Evolutionary conservation across 1,140 invertebrate species (phyloP), one percentile per base, ranked within the genome.

Genomic region (Cheumatopsyche charites): DNA sequence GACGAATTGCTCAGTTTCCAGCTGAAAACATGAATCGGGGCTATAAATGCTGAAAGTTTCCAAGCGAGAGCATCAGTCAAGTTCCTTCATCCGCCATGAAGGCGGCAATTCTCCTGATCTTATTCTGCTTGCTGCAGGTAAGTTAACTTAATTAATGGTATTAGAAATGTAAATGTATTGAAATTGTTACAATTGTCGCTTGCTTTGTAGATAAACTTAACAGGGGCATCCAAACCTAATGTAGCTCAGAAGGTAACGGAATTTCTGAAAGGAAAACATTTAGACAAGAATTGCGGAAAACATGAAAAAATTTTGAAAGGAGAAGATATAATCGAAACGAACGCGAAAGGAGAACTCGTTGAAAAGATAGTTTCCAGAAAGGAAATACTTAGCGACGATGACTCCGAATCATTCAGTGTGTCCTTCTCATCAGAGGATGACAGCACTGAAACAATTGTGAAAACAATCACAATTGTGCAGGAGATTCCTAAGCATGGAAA

Each of bases 41-140:
- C 62, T 75, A 75, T 75, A 75, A 75, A 75, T 67, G 65, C 66
- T 29, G 42, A 7, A 6, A 9, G 13, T 12, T 42, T 11, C n/a
- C 42, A 23, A 67, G 25, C 42, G 36, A n/a, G 2, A 23, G 67
- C 65, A 75, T 75, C 74, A 75, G 74, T 75, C 71, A 67, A 23
- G 71, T 68, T 67, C 66, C 62, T 68, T 71, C 74, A 71, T 75
- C 74, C 67, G 74, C 68, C 55, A 75, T 75, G 74, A 75, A 71
- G 74, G 74, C 71, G 41, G 52, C 62, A 41, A 42, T 73, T 62
- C 70, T 75, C 71, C 74, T 75, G 74, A 75, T 75, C 74, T 72
- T 75, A 71, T 61, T 75, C 74, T 75, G 74, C 74, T 70, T 68
- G 36, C 67, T 72, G 74, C 74, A 75, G 74, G 74, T 75, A 75